Base-by-base conservation (phyloP, 92 coral and sea anemone species). In the Muricea muricata region DNA sequence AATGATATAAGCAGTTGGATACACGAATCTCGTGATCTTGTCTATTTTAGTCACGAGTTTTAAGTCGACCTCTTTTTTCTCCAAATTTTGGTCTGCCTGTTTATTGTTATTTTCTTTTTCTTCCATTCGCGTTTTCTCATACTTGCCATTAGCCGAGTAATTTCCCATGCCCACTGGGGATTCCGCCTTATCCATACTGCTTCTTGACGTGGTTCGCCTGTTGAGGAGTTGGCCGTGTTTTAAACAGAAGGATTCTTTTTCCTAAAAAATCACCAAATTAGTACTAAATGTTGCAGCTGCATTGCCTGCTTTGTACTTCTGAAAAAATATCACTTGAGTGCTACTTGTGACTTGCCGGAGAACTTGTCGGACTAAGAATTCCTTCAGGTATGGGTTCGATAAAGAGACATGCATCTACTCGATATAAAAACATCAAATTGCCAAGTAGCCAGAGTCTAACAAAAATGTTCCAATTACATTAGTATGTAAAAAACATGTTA, bases 11-110 rank as follows among this genome's bases (percentile, higher is more conserved):
- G 83, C 83, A 33, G 83, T 18, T 34, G 83, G 83, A 28, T 78
- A 78, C 23, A 78, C 37, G 72, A 78, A 33, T 34, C 37, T 78
- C 20, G 83, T 58, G 37, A 78, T 78, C 56, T 78, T 78, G 56
- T 78, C 83, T 56, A 78, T 57, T 30, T 42, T 56, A 3, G 83
- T 31, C 54, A 57, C 83, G 30, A 41, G 13, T 35, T 26, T 56
- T 56, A 26, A 28, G 54, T 78, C 41, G 18, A 23, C 29, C 9
- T 17, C 47, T 78, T 33, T 78, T 25, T 74, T 74, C 58, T 46
- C 40, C 7, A 40, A 50, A 10, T 23, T 14, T 33, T 46, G 29
- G 7, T 75, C 80, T 15, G 13, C 15, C 23, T 48, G 28, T 14
- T 1, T 6, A 1, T 52, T 47, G 46, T 12, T 48, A 28, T 58